Evolutionary conservation across 2,888 invertebrate species (phyloP), one percentile per base, ranked within the genome.

Genomic region (Cheilosia grossa): DNA sequence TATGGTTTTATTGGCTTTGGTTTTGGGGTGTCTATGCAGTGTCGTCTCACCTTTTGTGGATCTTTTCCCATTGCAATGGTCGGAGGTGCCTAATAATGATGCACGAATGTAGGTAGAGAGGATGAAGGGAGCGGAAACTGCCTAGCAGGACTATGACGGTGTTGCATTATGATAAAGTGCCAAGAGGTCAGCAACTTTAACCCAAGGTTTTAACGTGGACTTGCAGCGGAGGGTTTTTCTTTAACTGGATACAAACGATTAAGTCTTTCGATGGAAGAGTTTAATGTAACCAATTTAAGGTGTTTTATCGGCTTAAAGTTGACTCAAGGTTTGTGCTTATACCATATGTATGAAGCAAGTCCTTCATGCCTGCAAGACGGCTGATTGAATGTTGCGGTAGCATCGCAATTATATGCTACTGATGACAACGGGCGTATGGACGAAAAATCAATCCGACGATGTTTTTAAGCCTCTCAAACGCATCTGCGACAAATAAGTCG

Each of bases 1-100:
- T 85, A 85, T 80, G 80, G 85, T 75, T 85, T 70, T 75, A 75
- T 81, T 85, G 75, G 85, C 30, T 78, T 75, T 17, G 17, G 49
- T 70, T 75, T 80, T 83, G 42, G 42, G 44, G 59, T 70, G 44
- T 56, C 21, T 21, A 24, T 21, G 6, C 15, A 24, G 63, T 81
- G 56, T 69, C 40, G 70, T 83, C 74, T 64, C 83, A 83, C 83
- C 83, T 74, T 79, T 58, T 79, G 69, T 42, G 61, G 73, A 37
- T 56, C 5, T 54, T 30, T 5, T 70, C n/a, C 53, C 51, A 69
- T 40, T 53, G 70, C 69, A 59, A 49, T 66, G 59, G 40, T 63
- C 19, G 42, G 5, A 54, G 30, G 54, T 54, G 47, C 21, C 10
- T 73, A 53, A 74, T 80, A 49, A 66, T 72, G 54, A 80, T 67